Base-by-base conservation (phyloP, 2,888 invertebrate species). In the Nemotelus pantherinus region DNA sequence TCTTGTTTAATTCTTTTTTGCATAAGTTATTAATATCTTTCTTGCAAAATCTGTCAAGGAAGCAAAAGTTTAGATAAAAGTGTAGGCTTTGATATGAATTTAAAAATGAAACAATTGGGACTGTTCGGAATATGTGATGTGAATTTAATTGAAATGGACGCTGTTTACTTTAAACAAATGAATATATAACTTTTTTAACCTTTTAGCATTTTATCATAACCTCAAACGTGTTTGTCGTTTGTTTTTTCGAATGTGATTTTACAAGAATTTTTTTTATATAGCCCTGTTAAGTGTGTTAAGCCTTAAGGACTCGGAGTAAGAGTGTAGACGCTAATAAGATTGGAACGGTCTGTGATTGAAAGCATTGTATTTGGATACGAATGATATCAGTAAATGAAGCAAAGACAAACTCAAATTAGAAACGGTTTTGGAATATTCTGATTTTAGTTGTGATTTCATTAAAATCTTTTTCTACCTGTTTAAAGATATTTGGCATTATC, bases 261-360 rank as follows among this genome's bases (percentile, higher is more conserved):
- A 25, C 25, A 25, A 25, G 25, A 25, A 25, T 25, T 25, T 25
- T 43, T 41, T 6, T 70, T 70, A 41, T 53, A 53, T 70, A 39
- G 65, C 4, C n/a, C 10, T 41, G 10, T 60, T 74, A 57, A 6
- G 45, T 60, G 58, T 9, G 48, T 60, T 41, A 44, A 74, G 25
- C 3, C 43, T 55, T 72, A 70, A 70, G 53, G 44, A 53, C 41
- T 58, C 47, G 45, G 45, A 58, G 45, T 25, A 25, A 25, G 25
- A 25, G 25, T 72, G n/a, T 72, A 7, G 53, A 53, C 6, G 5
- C 5, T 10, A 57, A 43, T 57, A 74, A 74, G 58, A 60, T 25
- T 64, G 78, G 71, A 78, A 78, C 78, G 78, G 76, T 78, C 78
- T 78, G 78, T 78, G 78, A 78, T 78, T 78, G 71, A 55, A 78